Base-by-base conservation (phyloP, 2,888 invertebrate genomes). In the Cosmia trapezina region DNA sequence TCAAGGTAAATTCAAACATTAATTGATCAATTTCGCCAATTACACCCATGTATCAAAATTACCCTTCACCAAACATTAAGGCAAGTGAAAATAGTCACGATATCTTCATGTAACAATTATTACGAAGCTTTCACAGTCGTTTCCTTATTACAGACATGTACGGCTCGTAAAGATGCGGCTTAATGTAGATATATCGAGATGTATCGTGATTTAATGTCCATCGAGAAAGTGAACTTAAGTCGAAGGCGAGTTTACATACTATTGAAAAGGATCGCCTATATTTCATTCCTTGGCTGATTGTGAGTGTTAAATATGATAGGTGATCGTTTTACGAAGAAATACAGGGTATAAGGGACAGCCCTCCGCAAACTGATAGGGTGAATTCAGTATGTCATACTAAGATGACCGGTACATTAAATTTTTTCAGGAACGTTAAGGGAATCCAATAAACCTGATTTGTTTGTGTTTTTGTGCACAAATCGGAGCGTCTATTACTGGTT, bases 131-230 rank as follows among this genome's bases (percentile, higher is more conserved):
- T 80, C 72, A 45, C 70, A 70, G 53, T 56, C 33, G 49, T 71
- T 84, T 82, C 84, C 81, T 80, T 63, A 70, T 82, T 62, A 69
- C 68, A 19, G 53, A n/a, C 53, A 59, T 47, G 78, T 73, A 62
- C 85, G 73, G 80, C 47, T 81, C 78, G 51, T 83, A 66, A 78
- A 80, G 47, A 68, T 61, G 59, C 33, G 67, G 12, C 56, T 77
- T 61, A 77, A 81, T 77, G 56, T 76, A 54, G 28, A 57, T 43
- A 68, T 54, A 76, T 60, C 51, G 63, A 70, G 70, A 72, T 61
- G 73, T 71, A 56, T 68, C 73, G 61, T 65, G 43, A 70, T 57
- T 70, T 73, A 67, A 78, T 65, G 43, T 37, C 37, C 28, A 49
- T 43, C 66, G 54, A 37, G 81, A 81, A 81, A 83, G 67, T 79